A percentile compares a stretch with the other conserved stretches of the same genome.
Conservation (phyloP, 2,113 vertebrate species). For the Leptobrachium ailaonicum region DNA sequence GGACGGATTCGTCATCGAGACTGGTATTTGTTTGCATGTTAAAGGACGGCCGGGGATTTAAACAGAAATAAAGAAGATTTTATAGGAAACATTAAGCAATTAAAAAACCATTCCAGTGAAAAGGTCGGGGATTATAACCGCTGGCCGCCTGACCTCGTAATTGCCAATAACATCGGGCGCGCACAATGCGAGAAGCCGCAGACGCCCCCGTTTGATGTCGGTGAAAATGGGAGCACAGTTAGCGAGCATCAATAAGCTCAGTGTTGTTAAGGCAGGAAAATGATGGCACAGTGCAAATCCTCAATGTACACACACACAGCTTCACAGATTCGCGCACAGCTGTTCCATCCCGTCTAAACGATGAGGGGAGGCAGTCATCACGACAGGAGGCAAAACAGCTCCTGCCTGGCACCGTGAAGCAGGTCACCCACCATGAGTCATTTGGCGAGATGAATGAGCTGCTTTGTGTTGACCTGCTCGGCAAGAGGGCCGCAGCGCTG, state of each 20-base stretch:
- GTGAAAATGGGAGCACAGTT: background rate
- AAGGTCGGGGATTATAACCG: too few relatives aligned
- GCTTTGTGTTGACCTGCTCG: conserved; percentile 1
- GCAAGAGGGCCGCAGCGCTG: background rate
- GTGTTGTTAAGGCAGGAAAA: background rate
- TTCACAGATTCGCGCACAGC: conserved; percentile 8
- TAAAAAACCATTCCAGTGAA: too few relatives aligned
- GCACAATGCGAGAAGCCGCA: background rate
- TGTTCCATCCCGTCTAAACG: background rate
- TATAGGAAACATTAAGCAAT: too few relatives aligned
- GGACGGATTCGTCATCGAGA: too few relatives aligned
- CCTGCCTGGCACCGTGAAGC: conserved; percentile 18
- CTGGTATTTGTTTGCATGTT: too few relatives aligned
- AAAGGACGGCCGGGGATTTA: too few relatives aligned
- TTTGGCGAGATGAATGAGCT: conserved; percentile 8
- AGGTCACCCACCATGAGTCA: conserved; percentile 12
- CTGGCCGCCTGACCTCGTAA: too few relatives aligned
- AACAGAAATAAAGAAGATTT: too few relatives aligned
- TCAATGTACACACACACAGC: background rate
- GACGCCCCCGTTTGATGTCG: background rate
- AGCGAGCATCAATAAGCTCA: background rate
- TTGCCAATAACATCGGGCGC: too few relatives aligned
- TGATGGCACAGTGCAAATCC: background rate
- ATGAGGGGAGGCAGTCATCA: background rate
- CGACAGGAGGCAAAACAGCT: conserved; percentile 6